These are phyloP conservation scores for Temnothorax curvispinosus DNA, from an alignment of 1,140 invertebrate species.

Conservation along the genomic window DNA sequence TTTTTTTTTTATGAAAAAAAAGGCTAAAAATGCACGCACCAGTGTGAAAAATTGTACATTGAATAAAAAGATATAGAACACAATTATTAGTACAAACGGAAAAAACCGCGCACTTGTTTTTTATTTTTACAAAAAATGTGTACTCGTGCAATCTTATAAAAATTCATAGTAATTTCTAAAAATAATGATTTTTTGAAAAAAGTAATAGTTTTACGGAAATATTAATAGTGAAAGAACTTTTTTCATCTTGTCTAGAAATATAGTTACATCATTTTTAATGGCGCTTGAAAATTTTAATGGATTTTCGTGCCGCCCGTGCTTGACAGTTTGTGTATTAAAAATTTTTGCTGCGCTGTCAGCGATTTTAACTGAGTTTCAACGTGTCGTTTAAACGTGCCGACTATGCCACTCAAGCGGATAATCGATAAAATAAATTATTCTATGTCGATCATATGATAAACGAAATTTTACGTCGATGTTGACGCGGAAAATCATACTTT, in stretches of 20 bases:
- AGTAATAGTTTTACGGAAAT: neutral
- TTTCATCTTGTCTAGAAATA: slow-evolving; percentile 28
- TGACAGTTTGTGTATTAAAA: slow-evolving; percentile 49
- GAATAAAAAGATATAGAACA: no score
- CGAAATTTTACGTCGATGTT: slow-evolving; percentile 14
- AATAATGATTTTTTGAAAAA: neutral
- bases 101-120: neutral
- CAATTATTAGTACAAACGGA: neutral
- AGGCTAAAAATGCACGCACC: no score
- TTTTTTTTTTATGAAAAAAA: no score
- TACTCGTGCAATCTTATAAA: neutral
- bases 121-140: neutral
- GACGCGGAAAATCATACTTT: neutral
- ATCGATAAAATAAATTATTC: slow-evolving; percentile 60
- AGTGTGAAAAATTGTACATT: no score
- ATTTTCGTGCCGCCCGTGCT: slow-evolving; percentile 3
- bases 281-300: slow-evolving; percentile 42
- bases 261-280: slow-evolving; percentile 40
- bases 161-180: slow-evolving; percentile 26
- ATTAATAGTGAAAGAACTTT: slow-evolving; percentile 14
- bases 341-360: slow-evolving; percentile 29
- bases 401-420: slow-evolving; percentile 29
- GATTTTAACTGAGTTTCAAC: slow-evolving; percentile 46
- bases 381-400: slow-evolving; percentile 25
- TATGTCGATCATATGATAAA: slow-evolving; percentile 42